Conservation (phyloP, 2,888 invertebrate genomes). For the Heteromurus nitidus region DNA sequence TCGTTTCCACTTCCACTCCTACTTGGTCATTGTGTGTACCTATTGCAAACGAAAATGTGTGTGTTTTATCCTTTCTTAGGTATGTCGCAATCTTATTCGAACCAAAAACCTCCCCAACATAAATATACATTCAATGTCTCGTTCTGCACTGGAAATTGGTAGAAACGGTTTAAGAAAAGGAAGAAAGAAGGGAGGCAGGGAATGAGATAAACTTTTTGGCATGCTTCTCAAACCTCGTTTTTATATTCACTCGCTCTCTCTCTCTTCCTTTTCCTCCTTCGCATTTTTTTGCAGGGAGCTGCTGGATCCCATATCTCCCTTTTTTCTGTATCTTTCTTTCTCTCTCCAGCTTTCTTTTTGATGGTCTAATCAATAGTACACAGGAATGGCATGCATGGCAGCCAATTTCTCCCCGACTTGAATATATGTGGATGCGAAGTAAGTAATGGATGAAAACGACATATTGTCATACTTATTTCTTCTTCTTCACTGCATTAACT, state of each 20-base stretch:
- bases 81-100: too few species aligned
- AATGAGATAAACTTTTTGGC: slow-evolving; percentile 52
- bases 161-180: not conserved
- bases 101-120: not conserved
- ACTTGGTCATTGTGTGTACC: not conserved
- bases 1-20: not conserved
- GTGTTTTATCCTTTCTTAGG: not conserved
- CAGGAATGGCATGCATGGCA: slow-evolving; percentile 34
- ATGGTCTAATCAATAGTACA: slow-evolving; percentile 49
- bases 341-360: slow-evolving; percentile 2
- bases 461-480: slow-evolving; percentile 44
- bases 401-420: slow-evolving; percentile 35
- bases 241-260: slow-evolving; percentile 21
- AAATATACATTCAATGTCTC: not conserved
- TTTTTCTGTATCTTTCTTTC: not conserved
- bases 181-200: not conserved
- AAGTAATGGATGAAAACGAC: slow-evolving; percentile 19
- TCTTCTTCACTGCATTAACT: slow-evolving; percentile 37
- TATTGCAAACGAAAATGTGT: not conserved
- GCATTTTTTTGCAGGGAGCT: too few species aligned
- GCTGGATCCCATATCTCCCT: not conserved
- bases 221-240: slow-evolving; percentile 40
- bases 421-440: slow-evolving; percentile 21
- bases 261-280: not conserved
- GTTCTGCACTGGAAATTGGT: not conserved